Conservation (phyloP, 2,797 vertebrate species). For the Malurus splendens region DNA sequence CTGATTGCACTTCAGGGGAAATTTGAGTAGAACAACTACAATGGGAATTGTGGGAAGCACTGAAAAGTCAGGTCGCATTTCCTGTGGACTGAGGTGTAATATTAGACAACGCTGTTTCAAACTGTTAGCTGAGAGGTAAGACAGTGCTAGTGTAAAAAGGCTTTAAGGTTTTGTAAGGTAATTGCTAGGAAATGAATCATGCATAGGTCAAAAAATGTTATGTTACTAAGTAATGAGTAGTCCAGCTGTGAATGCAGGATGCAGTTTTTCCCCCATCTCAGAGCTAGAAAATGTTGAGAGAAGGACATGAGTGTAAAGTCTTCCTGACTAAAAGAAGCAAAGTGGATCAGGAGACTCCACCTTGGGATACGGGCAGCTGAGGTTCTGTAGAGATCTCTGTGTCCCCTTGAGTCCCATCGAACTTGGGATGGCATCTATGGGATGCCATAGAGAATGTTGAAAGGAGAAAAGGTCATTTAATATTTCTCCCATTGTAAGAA, state of each 20-base stretch:
- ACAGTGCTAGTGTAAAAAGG: neutral
- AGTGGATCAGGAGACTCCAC: neutral
- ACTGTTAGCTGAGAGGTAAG: neutral
- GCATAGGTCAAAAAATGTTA: neutral
- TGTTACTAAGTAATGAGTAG: neutral
- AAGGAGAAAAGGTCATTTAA: neutral
- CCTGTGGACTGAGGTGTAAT: neutral
- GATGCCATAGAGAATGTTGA: neutral
- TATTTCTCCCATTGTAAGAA: neutral
- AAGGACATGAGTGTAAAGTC: neutral
- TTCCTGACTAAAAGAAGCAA: neutral
- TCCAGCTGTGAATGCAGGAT: neutral
- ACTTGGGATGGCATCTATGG: neutral
- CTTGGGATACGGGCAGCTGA: neutral
- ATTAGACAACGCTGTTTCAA: neutral
- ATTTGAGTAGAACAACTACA: neutral
- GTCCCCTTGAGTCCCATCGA: fast-evolving
- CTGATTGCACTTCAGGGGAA: neutral
- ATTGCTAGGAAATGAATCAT: neutral
- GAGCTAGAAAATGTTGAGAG: neutral
- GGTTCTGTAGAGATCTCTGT: neutral
- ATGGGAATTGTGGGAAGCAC: neutral
- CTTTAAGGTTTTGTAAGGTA: neutral
- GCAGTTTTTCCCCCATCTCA: neutral
- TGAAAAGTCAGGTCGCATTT: neutral